These are phyloP conservation scores for Propsilocerus akamusi DNA, from an alignment of 1,140 invertebrate genomes.

Conservation along the genomic window DNA sequence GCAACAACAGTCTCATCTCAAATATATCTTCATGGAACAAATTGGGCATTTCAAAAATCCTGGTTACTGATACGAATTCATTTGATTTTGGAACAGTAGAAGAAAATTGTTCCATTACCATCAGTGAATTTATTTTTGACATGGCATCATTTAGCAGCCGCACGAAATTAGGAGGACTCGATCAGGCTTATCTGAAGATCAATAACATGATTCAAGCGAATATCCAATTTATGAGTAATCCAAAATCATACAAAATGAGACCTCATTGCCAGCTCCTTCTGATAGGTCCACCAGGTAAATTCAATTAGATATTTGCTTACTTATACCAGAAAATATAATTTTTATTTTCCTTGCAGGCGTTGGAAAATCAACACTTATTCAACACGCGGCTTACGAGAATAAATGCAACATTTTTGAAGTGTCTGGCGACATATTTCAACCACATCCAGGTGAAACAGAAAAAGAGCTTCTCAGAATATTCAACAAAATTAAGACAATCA, in stretches of 20 bases:
- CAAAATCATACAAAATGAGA: not conserved
- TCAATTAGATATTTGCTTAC: too few relatives aligned
- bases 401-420: not conserved
- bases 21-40: not conserved
- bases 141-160: not conserved
- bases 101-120: not conserved
- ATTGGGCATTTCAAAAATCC: not conserved
- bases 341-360: too few relatives aligned
- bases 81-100: not conserved
- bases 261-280: not conserved
- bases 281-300: not conserved
- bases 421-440: slow-evolving; percentile 9
- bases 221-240: not conserved
- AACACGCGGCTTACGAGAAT: not conserved
- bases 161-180: not conserved
- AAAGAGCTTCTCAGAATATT: slow-evolving; percentile 21
- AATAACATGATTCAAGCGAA: not conserved
- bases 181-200: not conserved
- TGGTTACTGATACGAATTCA: not conserved
- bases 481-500: slow-evolving; percentile 17
- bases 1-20: not conserved
- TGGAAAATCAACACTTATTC: not conserved
- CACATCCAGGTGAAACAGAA: slow-evolving; percentile 27
- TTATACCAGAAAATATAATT: too few relatives aligned
- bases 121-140: not conserved